Evolutionary conservation across 2,888 invertebrate species (phyloP).

Genomic region (Argyresthia albistria): DNA sequence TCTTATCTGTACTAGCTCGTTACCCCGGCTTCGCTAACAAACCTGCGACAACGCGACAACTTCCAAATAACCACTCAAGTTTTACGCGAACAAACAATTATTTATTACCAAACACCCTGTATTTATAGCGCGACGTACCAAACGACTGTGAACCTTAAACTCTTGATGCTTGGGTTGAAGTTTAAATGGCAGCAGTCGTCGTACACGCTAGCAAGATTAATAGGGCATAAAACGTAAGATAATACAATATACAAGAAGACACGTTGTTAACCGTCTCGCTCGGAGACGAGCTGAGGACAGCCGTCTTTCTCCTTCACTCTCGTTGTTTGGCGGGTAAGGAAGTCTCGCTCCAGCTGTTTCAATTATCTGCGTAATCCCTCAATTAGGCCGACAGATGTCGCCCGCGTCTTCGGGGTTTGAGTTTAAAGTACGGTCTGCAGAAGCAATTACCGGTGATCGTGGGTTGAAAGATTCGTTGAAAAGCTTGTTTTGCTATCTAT

Average conservation of each 20-base stretch:
- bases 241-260: slow-evolving; percentile 77
- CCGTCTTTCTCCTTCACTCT: slow-evolving; percentile 38
- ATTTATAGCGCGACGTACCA: slow-evolving; percentile 16
- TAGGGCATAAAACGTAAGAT: slow-evolving; percentile 72
- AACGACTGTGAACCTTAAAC: slow-evolving; percentile 29
- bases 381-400: slow-evolving; percentile 77
- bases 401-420: slow-evolving; percentile 65
- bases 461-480: slow-evolving; percentile 6
- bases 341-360: slow-evolving; percentile 63
- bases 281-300: slow-evolving; percentile 42
- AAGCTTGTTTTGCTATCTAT: no score
- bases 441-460: slow-evolving; percentile 56
- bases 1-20: background rate
- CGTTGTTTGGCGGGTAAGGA: slow-evolving; percentile 18
- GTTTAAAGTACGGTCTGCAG: slow-evolving; percentile 67
- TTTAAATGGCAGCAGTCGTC: slow-evolving; percentile 19
- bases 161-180: slow-evolving; percentile 22
- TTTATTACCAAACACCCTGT: slow-evolving; percentile 58
- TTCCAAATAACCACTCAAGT: slow-evolving; percentile 36
- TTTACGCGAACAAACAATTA: slow-evolving; percentile 68
- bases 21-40: slow-evolving; percentile 24
- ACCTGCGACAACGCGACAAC: slow-evolving; percentile 32
- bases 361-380: slow-evolving; percentile 80
- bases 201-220: slow-evolving; percentile 62
- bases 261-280: slow-evolving; percentile 75